phyloP scores from a whole-genome alignment of 2,113 vertebrate species.

The Corydoras maculifer region DNA sequence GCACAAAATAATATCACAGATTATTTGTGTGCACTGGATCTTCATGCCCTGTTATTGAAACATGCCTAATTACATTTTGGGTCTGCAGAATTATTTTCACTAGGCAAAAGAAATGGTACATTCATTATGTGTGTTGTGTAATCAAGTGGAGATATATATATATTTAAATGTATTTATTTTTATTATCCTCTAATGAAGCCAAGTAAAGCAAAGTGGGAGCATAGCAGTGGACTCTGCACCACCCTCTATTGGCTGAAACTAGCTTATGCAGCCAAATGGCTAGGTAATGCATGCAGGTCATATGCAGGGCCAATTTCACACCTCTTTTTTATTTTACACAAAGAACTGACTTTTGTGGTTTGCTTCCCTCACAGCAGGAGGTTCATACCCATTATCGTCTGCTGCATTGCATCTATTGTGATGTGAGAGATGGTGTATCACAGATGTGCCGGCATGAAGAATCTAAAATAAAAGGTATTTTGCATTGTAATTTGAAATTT shows the following conservation, averaged over 20 bases:
- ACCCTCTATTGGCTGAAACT: slow-evolving; percentile 58
- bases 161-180: slow-evolving; percentile 32
- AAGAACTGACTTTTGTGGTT: not conserved
- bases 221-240: slow-evolving; percentile 50
- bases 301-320: slow-evolving; percentile 22
- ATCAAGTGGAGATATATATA: slow-evolving; percentile 27
- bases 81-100: slow-evolving; percentile 7
- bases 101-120: slow-evolving; percentile 3
- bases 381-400: not conserved
- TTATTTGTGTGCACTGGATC: slow-evolving; percentile 28
- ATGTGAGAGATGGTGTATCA: not conserved
- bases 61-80: slow-evolving; percentile 24
- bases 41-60: slow-evolving; percentile 22
- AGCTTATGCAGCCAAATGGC: slow-evolving; percentile 36
- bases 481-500: not conserved
- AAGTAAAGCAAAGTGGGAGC: not conserved
- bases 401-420: slow-evolving; percentile 19
- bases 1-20: too few relatives aligned
- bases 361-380: slow-evolving; percentile 7
- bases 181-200: too few relatives aligned
- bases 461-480: not conserved
- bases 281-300: slow-evolving; percentile 14
- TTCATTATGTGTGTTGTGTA: slow-evolving; percentile 2
- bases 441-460: not conserved
- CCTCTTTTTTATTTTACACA: slow-evolving; percentile 10